phyloP scores from a whole-genome alignment of 1,140 invertebrate species.

The Drosophila dunni region DNA sequence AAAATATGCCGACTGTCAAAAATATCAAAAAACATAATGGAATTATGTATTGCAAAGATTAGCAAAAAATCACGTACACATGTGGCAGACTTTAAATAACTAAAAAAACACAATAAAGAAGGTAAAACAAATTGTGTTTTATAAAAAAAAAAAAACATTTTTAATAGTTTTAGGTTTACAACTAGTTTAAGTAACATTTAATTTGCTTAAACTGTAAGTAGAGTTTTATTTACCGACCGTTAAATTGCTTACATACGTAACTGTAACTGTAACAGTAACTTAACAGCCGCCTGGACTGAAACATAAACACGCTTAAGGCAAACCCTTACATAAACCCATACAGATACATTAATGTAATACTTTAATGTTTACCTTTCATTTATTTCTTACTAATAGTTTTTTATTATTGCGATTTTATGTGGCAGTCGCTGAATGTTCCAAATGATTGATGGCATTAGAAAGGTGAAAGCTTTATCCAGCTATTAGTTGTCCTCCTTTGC shows the following conservation, averaged over 20 bases:
- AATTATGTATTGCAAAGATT: constrained; percentile 36
- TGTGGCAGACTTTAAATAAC: constrained; percentile 1
- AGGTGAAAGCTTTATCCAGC: constrained; percentile 37
- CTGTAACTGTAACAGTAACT: constrained; percentile 17
- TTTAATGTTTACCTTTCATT: background rate
- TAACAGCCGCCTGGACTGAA: constrained; percentile 1
- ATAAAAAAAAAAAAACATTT: no score
- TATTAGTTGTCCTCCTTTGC: constrained; percentile 5
- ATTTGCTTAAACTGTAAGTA: background rate
- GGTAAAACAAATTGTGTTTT: background rate
- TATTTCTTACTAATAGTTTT: constrained; percentile 12
- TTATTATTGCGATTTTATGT: constrained; percentile 14
- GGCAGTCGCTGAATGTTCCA: constrained; percentile 10
- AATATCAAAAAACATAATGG: constrained; percentile 33
- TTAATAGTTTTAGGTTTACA: background rate
- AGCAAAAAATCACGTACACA: constrained; percentile 44
- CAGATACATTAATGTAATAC: background rate
- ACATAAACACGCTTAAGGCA: constrained; percentile 1
- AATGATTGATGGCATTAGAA: constrained; percentile 46
- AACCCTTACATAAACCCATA: background rate
- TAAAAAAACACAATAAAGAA: background rate
- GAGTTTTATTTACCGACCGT: constrained; percentile 1
- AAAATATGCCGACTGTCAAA: constrained; percentile 55
- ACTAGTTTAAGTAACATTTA: background rate
- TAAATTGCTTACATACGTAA: constrained; percentile 5